phyloP scores from a whole-genome alignment of 2,797 vertebrate species.

The Florisuga fusca region DNA sequence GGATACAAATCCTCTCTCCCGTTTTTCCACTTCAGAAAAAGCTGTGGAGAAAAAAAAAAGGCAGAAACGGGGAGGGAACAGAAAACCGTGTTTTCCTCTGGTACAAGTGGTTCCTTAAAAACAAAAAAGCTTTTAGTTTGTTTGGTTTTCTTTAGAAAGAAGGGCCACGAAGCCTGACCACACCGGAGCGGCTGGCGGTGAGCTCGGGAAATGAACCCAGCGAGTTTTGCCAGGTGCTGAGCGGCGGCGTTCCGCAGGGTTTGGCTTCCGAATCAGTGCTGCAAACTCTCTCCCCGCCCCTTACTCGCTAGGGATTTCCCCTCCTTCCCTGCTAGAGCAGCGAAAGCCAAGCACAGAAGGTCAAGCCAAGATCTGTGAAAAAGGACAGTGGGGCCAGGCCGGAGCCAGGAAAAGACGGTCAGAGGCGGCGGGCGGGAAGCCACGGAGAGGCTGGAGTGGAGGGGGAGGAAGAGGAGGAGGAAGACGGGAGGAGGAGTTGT shows the following conservation, averaged over 20 bases:
- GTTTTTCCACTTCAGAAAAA: background rate
- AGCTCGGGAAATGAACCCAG: background rate
- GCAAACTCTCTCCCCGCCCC: background rate
- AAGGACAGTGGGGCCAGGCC: background rate
- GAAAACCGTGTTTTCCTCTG: background rate
- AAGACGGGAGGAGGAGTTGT: slow-evolving; percentile 56
- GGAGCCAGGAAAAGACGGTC: background rate
- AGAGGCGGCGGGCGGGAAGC: background rate
- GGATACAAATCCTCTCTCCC: background rate
- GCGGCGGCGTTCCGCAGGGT: background rate
- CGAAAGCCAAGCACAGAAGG: background rate
- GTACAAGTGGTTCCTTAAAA: background rate
- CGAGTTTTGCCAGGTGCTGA: background rate
- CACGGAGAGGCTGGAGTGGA: background rate
- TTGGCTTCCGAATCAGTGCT: background rate
- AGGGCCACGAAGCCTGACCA: background rate
- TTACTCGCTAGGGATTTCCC: background rate
- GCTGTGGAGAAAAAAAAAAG: background rate
- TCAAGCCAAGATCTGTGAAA: background rate
- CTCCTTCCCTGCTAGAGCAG: background rate
- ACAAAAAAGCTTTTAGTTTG: background rate
- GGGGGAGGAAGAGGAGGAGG: background rate
- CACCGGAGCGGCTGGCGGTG: background rate
- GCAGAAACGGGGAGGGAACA: background rate
- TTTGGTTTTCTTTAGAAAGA: background rate